Percentiles rank a stretch among this genome's conserved stretches.
Conservation (phyloP, 2,113 vertebrate genomes). For the Petaurus breviceps region DNA sequence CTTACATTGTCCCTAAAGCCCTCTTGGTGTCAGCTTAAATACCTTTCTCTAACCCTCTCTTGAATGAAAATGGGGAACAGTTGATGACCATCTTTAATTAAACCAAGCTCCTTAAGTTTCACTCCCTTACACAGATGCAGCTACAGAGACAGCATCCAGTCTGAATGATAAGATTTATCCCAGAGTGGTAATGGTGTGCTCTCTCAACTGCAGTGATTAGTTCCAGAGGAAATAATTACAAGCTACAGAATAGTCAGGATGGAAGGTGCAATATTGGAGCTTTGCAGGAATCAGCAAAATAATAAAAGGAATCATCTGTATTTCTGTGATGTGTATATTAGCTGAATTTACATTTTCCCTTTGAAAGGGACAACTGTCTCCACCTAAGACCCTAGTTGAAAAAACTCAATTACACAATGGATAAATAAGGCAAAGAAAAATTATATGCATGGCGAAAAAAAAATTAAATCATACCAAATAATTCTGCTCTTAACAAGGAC, state of each 20-base stretch:
- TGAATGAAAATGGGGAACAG: neutral
- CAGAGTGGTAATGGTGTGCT: neutral
- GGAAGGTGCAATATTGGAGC: neutral
- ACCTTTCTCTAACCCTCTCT: neutral
- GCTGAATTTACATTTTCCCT: conserved; percentile 33
- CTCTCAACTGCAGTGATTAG: neutral
- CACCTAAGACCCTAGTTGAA: neutral
- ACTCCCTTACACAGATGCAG: neutral
- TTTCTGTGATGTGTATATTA: conserved; percentile 11
- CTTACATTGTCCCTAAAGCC: conserved; percentile 26
- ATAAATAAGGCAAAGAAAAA: conserved; percentile 47
- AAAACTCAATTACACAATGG: conserved; percentile 14
- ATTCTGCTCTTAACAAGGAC: conserved; percentile 61
- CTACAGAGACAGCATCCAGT: neutral
- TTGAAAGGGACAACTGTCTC: conserved; percentile 22
- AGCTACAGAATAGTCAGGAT: conserved; percentile 5
- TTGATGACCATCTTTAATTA: neutral
- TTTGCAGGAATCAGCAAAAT: conserved; percentile 30
- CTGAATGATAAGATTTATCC: conserved; percentile 1
- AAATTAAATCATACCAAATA: conserved; percentile 63
- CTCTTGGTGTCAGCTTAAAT: neutral
- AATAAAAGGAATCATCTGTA: neutral
- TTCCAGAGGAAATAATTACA: conserved; percentile 5
- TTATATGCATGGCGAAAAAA: conserved; percentile 39
- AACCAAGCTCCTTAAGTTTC: neutral